Evolutionary conservation across 2,797 vertebrate species (phyloP).

Genomic region (Taenioides sp.): DNA sequence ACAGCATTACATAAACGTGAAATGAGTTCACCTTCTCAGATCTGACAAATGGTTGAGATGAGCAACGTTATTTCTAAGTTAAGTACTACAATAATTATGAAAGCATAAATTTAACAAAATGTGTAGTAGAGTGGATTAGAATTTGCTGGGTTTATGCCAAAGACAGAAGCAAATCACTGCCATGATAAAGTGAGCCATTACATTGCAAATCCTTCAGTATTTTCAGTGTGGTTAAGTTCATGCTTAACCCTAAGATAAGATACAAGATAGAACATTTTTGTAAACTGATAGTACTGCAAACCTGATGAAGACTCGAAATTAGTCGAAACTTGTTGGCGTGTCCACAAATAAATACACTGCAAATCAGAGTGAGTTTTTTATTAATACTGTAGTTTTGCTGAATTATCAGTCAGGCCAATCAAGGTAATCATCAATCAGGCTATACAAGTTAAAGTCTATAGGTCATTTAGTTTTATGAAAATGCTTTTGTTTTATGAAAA

Average conservation of each 20-base stretch:
- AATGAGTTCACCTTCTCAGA: slow-evolving; percentile 22
- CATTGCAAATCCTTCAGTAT: not conserved
- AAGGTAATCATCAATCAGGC: not conserved
- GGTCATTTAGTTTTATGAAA: not conserved
- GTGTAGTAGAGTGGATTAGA: slow-evolving; percentile 9
- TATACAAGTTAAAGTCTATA: not conserved
- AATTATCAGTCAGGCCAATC: too few species aligned
- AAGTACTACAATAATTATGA: slow-evolving; percentile 32
- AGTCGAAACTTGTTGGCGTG: too few species aligned
- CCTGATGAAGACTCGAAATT: too few species aligned
- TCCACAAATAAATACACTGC: too few species aligned
- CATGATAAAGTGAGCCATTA: slow-evolving; percentile 9
- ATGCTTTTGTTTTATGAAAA: too few species aligned
- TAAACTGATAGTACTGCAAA: not conserved
- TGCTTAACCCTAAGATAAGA: not conserved
- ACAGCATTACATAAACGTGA: slow-evolving; percentile 7
- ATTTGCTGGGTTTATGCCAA: slow-evolving; percentile 26
- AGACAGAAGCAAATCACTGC: slow-evolving; percentile 18
- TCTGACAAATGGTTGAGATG: slow-evolving; percentile 5
- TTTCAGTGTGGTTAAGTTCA: not conserved
- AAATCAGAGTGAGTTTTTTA: too few species aligned
- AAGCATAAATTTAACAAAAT: slow-evolving; percentile 36
- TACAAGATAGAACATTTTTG: not conserved
- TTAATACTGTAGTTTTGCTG: too few species aligned
- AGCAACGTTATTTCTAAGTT: slow-evolving; percentile 25